phyloP scores from a whole-genome alignment of 1,140 invertebrate genomes.

The Ostrea edulis region DNA sequence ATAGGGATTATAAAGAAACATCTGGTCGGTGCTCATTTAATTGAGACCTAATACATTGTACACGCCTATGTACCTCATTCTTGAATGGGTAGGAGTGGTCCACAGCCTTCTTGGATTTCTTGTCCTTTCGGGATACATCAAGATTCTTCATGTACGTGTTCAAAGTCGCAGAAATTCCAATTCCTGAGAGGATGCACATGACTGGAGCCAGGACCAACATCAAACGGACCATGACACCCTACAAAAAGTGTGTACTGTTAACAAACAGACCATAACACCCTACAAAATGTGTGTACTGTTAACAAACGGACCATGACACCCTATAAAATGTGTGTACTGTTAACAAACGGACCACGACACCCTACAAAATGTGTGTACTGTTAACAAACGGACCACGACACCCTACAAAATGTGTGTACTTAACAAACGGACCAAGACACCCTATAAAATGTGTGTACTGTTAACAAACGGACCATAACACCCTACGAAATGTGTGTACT shows the following conservation, averaged over 20 bases:
- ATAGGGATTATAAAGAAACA: not conserved
- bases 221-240: slow-evolving; percentile 98
- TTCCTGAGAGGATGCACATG: slow-evolving; percentile 97
- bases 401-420: too few species aligned
- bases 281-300: too few species aligned
- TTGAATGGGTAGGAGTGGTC: slow-evolving; percentile 88
- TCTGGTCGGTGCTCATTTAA: not conserved
- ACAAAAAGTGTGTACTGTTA: not conserved
- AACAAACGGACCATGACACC: too few species aligned
- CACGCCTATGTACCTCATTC: slow-evolving; percentile 85
- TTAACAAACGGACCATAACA: too few species aligned
- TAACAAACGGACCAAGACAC: slow-evolving; percentile 93
- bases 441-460: slow-evolving; percentile 81
- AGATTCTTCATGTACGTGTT: slow-evolving; percentile 93
- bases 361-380: too few species aligned
- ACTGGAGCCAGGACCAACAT: slow-evolving; percentile 98
- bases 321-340: too few species aligned
- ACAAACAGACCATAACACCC: too few species aligned
- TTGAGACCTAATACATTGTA: not conserved
- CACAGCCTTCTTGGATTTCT: slow-evolving; percentile 77
- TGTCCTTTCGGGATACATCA: slow-evolving; percentile 69
- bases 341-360: too few species aligned
- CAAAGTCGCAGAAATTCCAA: slow-evolving; percentile 93
- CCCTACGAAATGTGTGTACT: too few species aligned
- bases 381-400: too few species aligned